Conservation (phyloP, 2,113 vertebrate species). For the Astatoreochromis straeleni region DNA sequence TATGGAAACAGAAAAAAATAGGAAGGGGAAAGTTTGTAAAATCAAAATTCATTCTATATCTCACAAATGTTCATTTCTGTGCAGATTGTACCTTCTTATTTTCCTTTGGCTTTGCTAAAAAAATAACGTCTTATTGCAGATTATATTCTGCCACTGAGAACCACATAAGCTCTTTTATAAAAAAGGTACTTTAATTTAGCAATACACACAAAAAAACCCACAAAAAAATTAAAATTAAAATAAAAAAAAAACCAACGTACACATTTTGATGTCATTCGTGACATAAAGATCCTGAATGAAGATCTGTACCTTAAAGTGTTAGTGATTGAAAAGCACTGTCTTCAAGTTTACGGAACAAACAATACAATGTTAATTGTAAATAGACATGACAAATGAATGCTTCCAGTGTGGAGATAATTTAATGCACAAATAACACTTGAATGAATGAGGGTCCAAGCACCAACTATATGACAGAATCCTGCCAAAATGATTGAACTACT, state of each 20-base stretch:
- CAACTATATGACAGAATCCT: constrained; percentile 14
- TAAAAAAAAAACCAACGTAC: background rate
- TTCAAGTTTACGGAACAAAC: constrained; percentile 9
- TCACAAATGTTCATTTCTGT: background rate
- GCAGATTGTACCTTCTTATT: background rate
- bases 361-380: constrained; percentile 14
- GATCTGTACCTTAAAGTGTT: background rate
- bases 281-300: background rate
- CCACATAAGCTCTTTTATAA: background rate
- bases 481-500: constrained; percentile 31
- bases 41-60: background rate
- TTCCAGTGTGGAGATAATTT: constrained; percentile 6
- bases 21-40: background rate
- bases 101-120: background rate
- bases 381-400: constrained; percentile 44
- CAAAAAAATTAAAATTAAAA: too few relatives aligned
- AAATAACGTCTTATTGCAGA: background rate
- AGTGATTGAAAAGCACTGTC: background rate
- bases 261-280: background rate
- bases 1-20: background rate
- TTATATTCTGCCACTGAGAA: background rate
- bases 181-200: background rate
- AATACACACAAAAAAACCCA: too few relatives aligned
- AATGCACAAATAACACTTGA: background rate
- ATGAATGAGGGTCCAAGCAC: constrained; percentile 10